Evolutionary conservation across 2,113 vertebrate genomes (phyloP), one percentile per base, ranked within the genome.

Genomic region (Nothocercus nigrocapillus): DNA sequence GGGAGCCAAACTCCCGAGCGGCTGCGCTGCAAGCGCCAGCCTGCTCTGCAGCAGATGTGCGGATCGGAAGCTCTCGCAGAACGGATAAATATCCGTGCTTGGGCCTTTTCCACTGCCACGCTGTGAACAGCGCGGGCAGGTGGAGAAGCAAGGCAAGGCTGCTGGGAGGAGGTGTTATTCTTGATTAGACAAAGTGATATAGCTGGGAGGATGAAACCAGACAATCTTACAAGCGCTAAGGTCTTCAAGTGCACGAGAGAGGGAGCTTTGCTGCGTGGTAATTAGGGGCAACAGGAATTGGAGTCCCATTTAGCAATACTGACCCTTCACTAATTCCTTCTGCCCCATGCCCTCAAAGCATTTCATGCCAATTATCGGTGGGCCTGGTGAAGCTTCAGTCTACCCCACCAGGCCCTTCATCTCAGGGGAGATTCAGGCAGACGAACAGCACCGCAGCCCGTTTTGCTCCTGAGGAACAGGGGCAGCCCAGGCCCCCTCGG

Each of bases 31-130:
- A 44, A 69, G 96, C 51, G 85, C 66, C 87, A 91, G 84, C 81
- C 90, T 70, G 91, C 16, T 54, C 15, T 58, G 75, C 80, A 75
- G 94, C 94, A 87, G 93, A 88, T 85, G 94, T 79, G 88, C 56
- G 30, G 27, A 22, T 62, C 21, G 27, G 78, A 45, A 56, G 84
- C 91, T 80, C 80, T 47, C 1, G 1, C 13, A 4, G 84, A 89
- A 42, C 11, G 84, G 64, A 86, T 59, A 62, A 82, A 86, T 34
- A 82, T 15, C 81, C 64, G 1, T 11, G 42, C 38, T 83, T 82
- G 64, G 69, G 74, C 72, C 62, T 81, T 38, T 44, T 3, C 86
- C 74, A 59, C 61, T 89, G 79, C 49, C 62, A 15, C 36, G 0
- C 5, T 11, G 34, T 40, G 64, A 90, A 30, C 64, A 87, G 69